Percentiles rank a stretch among this genome's conserved stretches.
Conservation (phyloP, 1,140 invertebrate genomes). For the Papilio aristodemus region DNA sequence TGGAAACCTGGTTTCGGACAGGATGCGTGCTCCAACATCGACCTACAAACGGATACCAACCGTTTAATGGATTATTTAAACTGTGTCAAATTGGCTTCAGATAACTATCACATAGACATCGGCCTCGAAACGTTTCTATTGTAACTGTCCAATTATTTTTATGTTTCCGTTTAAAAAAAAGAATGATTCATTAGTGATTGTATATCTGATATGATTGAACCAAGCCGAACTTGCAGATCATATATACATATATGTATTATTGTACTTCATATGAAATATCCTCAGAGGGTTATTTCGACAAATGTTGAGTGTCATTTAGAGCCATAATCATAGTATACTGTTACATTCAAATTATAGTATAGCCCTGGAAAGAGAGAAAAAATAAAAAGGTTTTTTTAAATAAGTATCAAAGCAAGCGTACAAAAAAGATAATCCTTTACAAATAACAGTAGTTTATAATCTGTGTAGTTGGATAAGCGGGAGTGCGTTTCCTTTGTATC, state of each 20-base stretch:
- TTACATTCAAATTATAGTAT: too few species aligned
- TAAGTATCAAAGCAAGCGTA: too few species aligned
- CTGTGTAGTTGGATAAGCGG: constrained; percentile 37
- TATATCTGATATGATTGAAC: too few species aligned
- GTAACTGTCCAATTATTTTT: not conserved
- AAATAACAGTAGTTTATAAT: not conserved
- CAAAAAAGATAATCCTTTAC: not conserved
- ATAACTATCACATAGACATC: constrained; percentile 19
- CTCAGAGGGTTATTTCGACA: too few species aligned
- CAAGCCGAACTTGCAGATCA: too few species aligned
- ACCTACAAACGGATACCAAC: constrained; percentile 22
- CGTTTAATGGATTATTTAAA: constrained; percentile 26
- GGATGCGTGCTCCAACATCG: constrained; percentile 38
- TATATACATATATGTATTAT: too few species aligned
- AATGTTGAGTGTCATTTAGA: too few species aligned
- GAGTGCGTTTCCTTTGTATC: constrained; percentile 63
- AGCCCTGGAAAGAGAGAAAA: too few species aligned
- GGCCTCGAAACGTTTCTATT: constrained; percentile 15
- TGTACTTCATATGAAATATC: too few species aligned
- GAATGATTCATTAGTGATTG: too few species aligned
- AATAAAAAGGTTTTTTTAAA: too few species aligned
- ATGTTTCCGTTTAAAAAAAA: not conserved
- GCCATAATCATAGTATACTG: too few species aligned
- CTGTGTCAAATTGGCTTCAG: constrained; percentile 28
- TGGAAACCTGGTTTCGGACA: constrained; percentile 47